Evolutionary conservation across 53 echinoderm and acorn worm genomes (phyloP), one percentile per base, ranked within the genome.

Genomic region (Antedon mediterranea): DNA sequence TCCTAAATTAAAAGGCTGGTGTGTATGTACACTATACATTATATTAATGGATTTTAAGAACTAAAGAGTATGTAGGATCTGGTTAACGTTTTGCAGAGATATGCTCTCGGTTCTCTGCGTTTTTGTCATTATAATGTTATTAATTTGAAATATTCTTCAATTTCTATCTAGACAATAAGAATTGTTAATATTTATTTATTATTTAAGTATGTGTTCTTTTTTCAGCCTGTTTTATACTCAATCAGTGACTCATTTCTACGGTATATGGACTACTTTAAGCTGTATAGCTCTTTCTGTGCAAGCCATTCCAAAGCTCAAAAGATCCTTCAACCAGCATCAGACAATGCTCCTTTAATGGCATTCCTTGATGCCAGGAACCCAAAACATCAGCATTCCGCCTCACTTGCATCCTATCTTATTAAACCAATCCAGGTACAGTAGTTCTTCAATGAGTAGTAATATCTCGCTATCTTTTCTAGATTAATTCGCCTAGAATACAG

Each of bases 351-450:
- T 43, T 80, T 95, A 77, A 89, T 87, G 85, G 89, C 91, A 33
- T 95, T 95, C 86, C 82, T 95, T 32, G 91, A 87, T 32, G 97
- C 97, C 32, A 89, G 97, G 73, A 95, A 95, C 76, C 97, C 97
- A 43, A 95, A 95, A 80, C 91, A 95, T 74, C 97, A 95, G 75
- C 97, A 95, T 73, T 91, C 97, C 18, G 89, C 97, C 2, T 91
- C 97, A 0, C 72, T 95, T 30, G 86, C 89, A 13, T 95, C 97
- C 14, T 95, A 95, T 43, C 84, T 95, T 31, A 95, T 95, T 80
- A 95, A 95, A 76, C 97, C 97, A 23, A 95, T 92, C 33, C 97
- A 95, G 92, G 97, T 95, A 81, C n/a, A n/a, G n/a, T n/a, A n/a
- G n/a, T n/a, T n/a, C n/a, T n/a, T n/a, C n/a, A n/a, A n/a, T n/a